Percentiles rank a stretch among this genome's conserved stretches.
phyloP scores from a whole-genome alignment of 2,888 invertebrate genomes.

The Drosophila borealis region DNA sequence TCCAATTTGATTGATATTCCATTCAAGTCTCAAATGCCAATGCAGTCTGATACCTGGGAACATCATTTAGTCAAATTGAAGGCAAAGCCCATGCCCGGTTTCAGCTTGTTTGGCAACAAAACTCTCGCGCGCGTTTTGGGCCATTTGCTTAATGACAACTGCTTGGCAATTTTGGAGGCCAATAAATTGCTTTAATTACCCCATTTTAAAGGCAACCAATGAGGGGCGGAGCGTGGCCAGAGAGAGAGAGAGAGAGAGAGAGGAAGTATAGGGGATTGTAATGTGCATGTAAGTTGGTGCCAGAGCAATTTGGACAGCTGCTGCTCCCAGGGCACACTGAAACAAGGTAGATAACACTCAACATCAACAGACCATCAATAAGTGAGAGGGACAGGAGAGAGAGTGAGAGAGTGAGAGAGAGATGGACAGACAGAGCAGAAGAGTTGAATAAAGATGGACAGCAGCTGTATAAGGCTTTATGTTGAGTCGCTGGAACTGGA shows the following conservation, averaged over 20 bases:
- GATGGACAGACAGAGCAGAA: constrained; percentile 17
- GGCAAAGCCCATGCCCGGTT: constrained; percentile 14
- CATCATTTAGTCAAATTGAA: constrained; percentile 35
- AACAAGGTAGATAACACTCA: constrained; percentile 79
- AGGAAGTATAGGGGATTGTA: constrained; percentile 41
- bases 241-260: neutral
- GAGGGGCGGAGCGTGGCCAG: neutral
- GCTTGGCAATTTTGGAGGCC: constrained; percentile 61
- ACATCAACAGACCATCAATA: constrained; percentile 78
- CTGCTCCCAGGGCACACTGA: constrained; percentile 25
- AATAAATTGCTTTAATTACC: constrained; percentile 82
- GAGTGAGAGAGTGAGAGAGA: neutral
- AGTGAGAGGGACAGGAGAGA: constrained; percentile 14
- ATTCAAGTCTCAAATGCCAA: neutral
- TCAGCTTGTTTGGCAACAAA: constrained; percentile 40
- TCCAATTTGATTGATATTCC: constrained; percentile 1
- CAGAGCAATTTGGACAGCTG: constrained; percentile 58
- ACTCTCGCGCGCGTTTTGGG: constrained; percentile 34
- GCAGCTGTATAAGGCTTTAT: constrained; percentile 34
- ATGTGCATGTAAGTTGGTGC: constrained; percentile 71
- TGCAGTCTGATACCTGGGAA: constrained; percentile 1
- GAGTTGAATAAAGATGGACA: constrained; percentile 66
- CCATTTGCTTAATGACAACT: constrained; percentile 76
- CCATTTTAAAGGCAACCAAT: constrained; percentile 68
- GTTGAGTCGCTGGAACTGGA: neutral